A percentile compares a stretch with the other conserved stretches of the same genome.
These are phyloP conservation scores for Aphidoletes aphidimyza DNA, from an alignment of 2,888 invertebrate species.

Conservation along the genomic window DNA sequence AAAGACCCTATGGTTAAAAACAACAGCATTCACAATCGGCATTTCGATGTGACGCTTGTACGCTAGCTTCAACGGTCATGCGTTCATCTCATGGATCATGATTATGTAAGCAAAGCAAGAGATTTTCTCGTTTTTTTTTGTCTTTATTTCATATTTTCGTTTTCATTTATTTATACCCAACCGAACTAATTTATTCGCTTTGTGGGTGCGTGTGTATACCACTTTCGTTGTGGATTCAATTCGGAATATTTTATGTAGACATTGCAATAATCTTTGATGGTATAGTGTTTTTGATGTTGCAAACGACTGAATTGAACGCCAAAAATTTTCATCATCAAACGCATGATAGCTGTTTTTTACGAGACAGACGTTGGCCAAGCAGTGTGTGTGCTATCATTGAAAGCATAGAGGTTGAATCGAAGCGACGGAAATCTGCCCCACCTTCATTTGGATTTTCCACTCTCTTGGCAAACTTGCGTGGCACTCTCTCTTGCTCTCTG, in stretches of 20 bases:
- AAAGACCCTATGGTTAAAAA: no score
- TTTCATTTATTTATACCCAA: no score
- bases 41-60: not conserved
- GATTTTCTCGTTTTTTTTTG: not conserved
- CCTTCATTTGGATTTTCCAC: slow-evolving; percentile 39
- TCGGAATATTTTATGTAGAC: slow-evolving; percentile 32
- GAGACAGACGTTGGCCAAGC: slow-evolving; percentile 26
- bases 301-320: slow-evolving; percentile 25
- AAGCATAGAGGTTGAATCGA: not conserved
- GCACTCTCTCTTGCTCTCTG: not conserved
- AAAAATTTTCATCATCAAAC: slow-evolving; percentile 19
- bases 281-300: not conserved
- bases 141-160: not conserved
- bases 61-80: slow-evolving; percentile 43
- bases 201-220: not conserved
- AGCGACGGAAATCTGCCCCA: slow-evolving; percentile 48
- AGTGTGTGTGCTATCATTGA: not conserved
- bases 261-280: slow-evolving; percentile 27
- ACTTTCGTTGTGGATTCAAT: no score
- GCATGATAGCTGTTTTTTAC: not conserved
- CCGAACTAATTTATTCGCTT: slow-evolving; percentile 29
- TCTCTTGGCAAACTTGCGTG: not conserved
- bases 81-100: slow-evolving; percentile 53
- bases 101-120: slow-evolving; percentile 48
- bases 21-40: not conserved